phyloP scores from a whole-genome alignment of 2,797 vertebrate genomes.

The Capromys pilorides region DNA sequence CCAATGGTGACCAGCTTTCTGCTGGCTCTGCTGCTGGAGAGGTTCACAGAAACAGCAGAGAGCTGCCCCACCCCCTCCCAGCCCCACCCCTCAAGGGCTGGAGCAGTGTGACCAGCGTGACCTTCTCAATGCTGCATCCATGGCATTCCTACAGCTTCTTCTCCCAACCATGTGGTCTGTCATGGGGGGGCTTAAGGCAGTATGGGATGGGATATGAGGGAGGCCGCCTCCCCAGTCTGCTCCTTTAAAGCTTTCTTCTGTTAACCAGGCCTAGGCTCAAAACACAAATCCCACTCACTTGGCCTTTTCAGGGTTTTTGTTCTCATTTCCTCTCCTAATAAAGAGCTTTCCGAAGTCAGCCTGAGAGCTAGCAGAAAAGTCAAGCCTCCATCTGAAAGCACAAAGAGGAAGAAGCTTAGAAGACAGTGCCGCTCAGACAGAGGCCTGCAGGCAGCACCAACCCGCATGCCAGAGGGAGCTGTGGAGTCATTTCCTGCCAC shows the following conservation, averaged over 20 bases:
- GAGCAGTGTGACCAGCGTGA: too few relatives aligned
- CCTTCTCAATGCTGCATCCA: not conserved
- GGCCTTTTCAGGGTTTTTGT: not conserved
- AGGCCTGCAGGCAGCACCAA: not conserved
- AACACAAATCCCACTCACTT: not conserved
- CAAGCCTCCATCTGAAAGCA: not conserved
- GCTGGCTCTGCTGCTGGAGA: not conserved
- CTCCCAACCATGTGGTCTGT: not conserved
- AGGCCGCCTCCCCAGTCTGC: not conserved
- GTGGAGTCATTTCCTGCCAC: rapidly evolving
- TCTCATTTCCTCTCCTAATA: not conserved
- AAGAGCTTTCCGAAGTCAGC: not conserved
- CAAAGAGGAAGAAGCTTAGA: not conserved
- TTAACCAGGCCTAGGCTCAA: not conserved
- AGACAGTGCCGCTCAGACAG: not conserved
- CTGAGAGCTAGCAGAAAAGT: not conserved
- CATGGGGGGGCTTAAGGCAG: not conserved
- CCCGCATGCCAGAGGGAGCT: not conserved
- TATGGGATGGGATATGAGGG: not conserved
- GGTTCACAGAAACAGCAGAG: not conserved
- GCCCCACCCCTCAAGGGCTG: not conserved
- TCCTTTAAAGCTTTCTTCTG: not conserved
- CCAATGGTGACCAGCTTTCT: not conserved
- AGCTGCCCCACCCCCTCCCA: not conserved
- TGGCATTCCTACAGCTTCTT: not conserved